Evolutionary conservation across 2,888 invertebrate species (phyloP).

Genomic region (Corbicula japonica): DNA sequence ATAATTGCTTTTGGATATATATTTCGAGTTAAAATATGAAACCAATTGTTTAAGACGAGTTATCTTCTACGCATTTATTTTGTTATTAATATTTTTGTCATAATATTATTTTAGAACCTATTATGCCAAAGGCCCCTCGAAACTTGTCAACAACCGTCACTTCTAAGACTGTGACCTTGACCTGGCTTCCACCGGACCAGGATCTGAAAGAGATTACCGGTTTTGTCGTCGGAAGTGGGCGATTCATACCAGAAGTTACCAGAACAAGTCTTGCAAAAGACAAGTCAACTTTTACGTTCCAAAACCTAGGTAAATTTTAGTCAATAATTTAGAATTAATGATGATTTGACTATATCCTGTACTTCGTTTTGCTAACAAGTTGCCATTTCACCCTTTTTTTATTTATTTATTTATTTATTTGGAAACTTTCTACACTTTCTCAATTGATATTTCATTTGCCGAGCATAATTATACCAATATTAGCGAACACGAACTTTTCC

Average conservation of each 20-base stretch:
- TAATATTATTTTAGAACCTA: constrained; percentile 38
- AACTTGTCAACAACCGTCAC: constrained; percentile 49
- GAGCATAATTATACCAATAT: too few species aligned
- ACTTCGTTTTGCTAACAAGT: too few species aligned
- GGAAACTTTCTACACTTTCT: too few species aligned
- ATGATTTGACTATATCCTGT: not conserved
- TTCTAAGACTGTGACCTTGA: constrained; percentile 41
- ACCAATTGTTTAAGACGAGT: not conserved
- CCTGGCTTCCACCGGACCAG: constrained; percentile 67
- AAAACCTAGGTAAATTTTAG: constrained; percentile 65
- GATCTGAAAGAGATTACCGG: constrained; percentile 69
- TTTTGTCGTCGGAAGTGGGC: constrained; percentile 76
- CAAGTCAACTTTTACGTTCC: constrained; percentile 44
- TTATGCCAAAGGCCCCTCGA: constrained; percentile 54
- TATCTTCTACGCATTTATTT: not conserved
- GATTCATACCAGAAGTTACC: constrained; percentile 77
- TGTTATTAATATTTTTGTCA: not conserved
- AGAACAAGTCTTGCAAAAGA: constrained; percentile 59
- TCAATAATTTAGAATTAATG: not conserved
- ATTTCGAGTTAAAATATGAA: not conserved
- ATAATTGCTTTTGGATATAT: not conserved
- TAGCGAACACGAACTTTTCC: too few species aligned
- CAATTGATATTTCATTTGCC: too few species aligned
- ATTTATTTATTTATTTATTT: too few species aligned
- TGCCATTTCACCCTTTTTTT: too few species aligned